A percentile compares a stretch with the other conserved stretches of the same genome.
Conservation (phyloP, 2,113 vertebrate genomes). For the Ondatra zibethicus region DNA sequence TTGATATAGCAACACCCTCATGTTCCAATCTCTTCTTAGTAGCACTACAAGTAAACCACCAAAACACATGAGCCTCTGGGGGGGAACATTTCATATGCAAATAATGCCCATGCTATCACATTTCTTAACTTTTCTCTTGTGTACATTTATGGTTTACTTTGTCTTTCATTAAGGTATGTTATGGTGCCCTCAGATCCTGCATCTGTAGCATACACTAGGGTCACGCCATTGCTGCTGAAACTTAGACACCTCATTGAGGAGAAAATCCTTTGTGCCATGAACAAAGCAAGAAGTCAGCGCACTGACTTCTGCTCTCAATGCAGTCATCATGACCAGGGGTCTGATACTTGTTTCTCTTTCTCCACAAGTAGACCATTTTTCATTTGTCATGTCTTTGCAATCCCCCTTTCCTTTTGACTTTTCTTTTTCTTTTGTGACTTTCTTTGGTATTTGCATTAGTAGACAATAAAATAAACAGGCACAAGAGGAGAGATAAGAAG, state of each 20-base stretch:
- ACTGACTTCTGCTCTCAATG: neutral
- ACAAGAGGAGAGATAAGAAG: conserved; percentile 34
- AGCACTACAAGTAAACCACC: neutral
- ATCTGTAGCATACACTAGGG: neutral
- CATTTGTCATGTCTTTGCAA: neutral
- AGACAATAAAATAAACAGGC: neutral
- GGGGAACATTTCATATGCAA: neutral
- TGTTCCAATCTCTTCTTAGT: neutral
- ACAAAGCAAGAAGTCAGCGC: conserved; percentile 1
- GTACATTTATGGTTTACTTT: neutral
- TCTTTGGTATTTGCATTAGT: conserved; percentile 25
- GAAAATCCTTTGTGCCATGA: neutral
- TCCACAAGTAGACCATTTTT: neutral
- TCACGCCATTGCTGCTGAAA: neutral
- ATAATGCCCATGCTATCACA: neutral
- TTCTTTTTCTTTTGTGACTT: conserved; percentile 10
- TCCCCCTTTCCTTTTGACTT: neutral
- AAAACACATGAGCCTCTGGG: neutral
- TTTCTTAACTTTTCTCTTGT: neutral
- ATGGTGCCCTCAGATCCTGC: neutral
- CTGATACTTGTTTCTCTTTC: conserved; percentile 23
- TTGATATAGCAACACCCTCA: neutral
- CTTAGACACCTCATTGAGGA: neutral
- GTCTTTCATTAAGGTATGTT: neutral
- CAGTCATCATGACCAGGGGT: neutral